Evolutionary conservation across 2,797 vertebrate species (phyloP), one percentile per base, ranked within the genome.

Genomic region (Ctenochaetus hawaiiensis): DNA sequence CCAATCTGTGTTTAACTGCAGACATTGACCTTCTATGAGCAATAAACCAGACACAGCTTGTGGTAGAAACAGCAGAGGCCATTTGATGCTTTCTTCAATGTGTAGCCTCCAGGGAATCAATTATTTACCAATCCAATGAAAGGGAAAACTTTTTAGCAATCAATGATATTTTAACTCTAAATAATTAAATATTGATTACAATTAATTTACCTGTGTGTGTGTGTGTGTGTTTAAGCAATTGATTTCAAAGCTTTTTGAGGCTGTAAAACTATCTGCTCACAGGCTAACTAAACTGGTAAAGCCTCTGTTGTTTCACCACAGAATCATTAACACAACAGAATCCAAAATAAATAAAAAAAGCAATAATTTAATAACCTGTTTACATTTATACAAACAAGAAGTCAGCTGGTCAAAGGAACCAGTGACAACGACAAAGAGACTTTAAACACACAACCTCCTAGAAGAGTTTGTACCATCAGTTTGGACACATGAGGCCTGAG

Each of bases 311-410:
- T 20, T 84, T 88, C 63, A 30, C 72, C 59, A 75, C 54, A 44
- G 2, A n/a, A 56, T 69, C 53, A 12, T 48, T 59, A 57, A 63
- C 0, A 63, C 8, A 78, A 1, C 13, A 67, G 20, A 73, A 41
- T 45, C 2, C 12, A 41, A 80, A 81, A 85, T 87, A 87, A 89
- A 92, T 80, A 81, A 73, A 57, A 57, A 84, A 75, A 62, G 18
- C 41, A 94, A 94, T 95, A 95, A 95, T 78, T 95, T 95, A 94
- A 94, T 85, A 71, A 70, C 30, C 72, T 86, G 93, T 93, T 85
- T 89, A 92, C 87, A 93, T 93, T 87, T 86, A 82, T 92, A 94
- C 89, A 93, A 64, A 89, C 71, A 75, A 52, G 30, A 82, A 73
- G 79, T 83, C 86, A 83, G 78, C 78, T 54, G 65, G 62, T 80